A percentile compares a stretch with the other conserved stretches of the same genome.
Conservation (phyloP, 2,888 invertebrate genomes). For the Chalcosyrphus nemorum region DNA sequence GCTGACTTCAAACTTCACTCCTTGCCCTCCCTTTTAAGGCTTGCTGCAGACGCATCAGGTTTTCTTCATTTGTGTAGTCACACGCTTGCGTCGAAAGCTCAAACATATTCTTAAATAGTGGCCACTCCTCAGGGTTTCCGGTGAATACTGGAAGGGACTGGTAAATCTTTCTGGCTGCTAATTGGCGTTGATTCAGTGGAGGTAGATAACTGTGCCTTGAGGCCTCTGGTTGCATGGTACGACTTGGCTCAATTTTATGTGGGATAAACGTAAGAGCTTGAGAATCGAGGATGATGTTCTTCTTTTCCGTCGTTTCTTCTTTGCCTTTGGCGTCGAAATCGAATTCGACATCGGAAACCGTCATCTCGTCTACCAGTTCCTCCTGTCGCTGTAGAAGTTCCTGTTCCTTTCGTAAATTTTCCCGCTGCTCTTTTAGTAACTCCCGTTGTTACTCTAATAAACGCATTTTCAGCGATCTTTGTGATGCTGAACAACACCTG, state of each 20-base stretch:
- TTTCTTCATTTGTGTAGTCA: conserved; percentile 2
- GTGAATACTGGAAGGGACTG: not conserved
- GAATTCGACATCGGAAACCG: not conserved
- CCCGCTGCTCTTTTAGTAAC: not conserved
- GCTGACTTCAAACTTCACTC: not conserved
- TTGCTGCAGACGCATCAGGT: conserved; percentile 21
- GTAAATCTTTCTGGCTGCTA: conserved; percentile 11
- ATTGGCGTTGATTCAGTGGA: not conserved
- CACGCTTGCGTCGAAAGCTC: conserved; percentile 16
- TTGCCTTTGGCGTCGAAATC: not conserved
- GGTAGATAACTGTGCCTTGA: not conserved
- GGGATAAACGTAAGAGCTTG: not conserved
- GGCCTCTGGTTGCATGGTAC: not conserved
- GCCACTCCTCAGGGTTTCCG: conserved; percentile 5
- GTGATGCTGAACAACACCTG: too few relatives aligned
- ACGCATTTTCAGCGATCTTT: not conserved
- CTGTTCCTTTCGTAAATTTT: not conserved
- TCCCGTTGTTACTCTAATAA: not conserved
- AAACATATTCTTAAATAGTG: conserved; percentile 1
- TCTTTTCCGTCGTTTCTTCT: not conserved
- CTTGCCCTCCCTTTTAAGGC: not conserved
- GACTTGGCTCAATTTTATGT: not conserved
- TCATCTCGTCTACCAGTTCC: not conserved
- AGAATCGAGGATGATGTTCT: not conserved
- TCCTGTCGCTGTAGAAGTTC: not conserved